Evolutionary conservation across 2,797 vertebrate genomes (phyloP), one percentile per base, ranked within the genome.

Genomic region (Rhodeus uyekii): DNA sequence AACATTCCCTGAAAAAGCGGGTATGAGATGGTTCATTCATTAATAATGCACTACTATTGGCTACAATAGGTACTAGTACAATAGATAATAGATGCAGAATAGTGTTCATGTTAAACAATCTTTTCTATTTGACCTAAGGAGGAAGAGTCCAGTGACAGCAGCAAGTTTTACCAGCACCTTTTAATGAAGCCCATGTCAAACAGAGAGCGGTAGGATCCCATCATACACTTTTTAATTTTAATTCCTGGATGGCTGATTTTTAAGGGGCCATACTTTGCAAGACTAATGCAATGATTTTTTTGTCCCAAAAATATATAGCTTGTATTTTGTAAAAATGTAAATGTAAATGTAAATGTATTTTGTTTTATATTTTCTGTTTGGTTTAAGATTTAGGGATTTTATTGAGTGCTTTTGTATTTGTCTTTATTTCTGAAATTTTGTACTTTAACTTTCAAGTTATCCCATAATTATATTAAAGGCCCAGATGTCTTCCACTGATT

Each of bases 121-220:
- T 85, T 13, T 82, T 72, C 24, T 90, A 53, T 74, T 32, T 39
- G 12, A 68, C 39, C 2, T 65, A 69, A 95, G 94, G 97, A 98
- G 90, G 98, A 99, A 90, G 97, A 99, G 10, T 92, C 96, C 42
- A 97, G 93, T 82, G 97, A 98, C 91, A 96, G 93, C 78, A 95
- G 94, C 88, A 88, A 96, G 94, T 93, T 97, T 92, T 96, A 95
- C 4, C 96, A 96, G 12, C 97, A 98, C 80, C 95, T 98, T 29
- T 94, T 96, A 84, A 99, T 99, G 98, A 99, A 99, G 90, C 97
- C 97, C 63, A 99, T 99, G 97, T 99, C 97, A 64, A 98, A 99
- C 93, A 95, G 98, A 91, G 98, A 99, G 78, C 95, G 97, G 98
- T 98, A 89, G 14, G 64, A 22, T 36, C 1, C 44, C 76, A 78